A percentile compares a stretch with the other conserved stretches of the same genome.
Evolutionary conservation across 2,113 vertebrate species (phyloP).

Genomic region (Platichthys flesus): DNA sequence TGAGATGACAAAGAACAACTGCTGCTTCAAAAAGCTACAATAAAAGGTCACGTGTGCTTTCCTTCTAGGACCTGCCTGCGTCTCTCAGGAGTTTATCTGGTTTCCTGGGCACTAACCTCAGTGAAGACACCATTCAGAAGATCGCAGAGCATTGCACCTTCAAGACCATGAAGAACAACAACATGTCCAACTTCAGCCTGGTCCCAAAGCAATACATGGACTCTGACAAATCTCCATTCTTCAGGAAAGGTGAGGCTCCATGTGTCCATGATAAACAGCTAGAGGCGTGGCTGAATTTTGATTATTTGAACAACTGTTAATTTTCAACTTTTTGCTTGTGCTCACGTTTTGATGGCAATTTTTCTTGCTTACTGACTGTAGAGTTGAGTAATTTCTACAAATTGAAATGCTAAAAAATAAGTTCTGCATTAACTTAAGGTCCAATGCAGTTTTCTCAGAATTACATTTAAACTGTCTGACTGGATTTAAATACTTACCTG

Average conservation of each 20-base stretch:
- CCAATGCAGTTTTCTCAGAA: too few relatives aligned
- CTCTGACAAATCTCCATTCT: constrained; percentile 62
- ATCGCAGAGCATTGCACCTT: constrained; percentile 80
- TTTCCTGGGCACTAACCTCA: constrained; percentile 79
- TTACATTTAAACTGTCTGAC: too few relatives aligned
- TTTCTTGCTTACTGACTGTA: too few relatives aligned
- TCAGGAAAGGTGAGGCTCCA: constrained; percentile 80
- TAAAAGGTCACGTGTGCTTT: background rate
- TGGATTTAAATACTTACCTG: too few relatives aligned
- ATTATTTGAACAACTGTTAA: too few relatives aligned
- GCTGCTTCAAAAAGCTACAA: too few relatives aligned
- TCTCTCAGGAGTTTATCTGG: constrained; percentile 66
- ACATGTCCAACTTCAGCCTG: constrained; percentile 82
- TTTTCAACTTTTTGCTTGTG: background rate
- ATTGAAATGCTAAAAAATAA: too few relatives aligned
- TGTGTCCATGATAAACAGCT: background rate
- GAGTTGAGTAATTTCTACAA: too few relatives aligned
- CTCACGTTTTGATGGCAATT: background rate
- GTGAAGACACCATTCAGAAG: constrained; percentile 66
- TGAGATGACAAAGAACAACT: background rate
- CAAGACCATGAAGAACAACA: constrained; percentile 80
- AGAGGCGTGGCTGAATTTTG: too few relatives aligned
- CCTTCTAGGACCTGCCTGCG: constrained; percentile 77
- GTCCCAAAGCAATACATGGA: constrained; percentile 59
- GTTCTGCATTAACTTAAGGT: too few relatives aligned